phyloP scores from a whole-genome alignment of 2,797 vertebrate species.

The Acanthurus leucopareius region DNA sequence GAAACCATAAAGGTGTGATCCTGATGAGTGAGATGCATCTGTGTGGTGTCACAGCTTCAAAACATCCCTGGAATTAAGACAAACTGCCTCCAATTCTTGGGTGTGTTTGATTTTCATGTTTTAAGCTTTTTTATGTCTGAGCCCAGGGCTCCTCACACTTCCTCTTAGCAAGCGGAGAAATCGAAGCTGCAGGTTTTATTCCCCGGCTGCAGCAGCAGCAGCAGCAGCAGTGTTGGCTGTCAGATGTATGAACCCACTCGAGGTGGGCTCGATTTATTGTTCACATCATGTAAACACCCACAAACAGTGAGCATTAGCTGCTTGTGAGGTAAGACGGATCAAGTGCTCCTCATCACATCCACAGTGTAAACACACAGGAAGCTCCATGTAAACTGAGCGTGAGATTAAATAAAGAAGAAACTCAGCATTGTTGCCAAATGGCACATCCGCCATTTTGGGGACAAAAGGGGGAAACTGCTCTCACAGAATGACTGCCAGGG shows the following conservation, averaged over 20 bases:
- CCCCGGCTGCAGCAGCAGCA: conserved; percentile 12
- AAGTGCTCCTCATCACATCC: conserved; percentile 19
- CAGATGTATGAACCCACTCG: conserved; percentile 16
- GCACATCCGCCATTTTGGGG: conserved; percentile 16
- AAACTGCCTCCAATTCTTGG: not conserved
- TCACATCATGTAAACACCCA: not conserved
- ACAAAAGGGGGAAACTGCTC: conserved; percentile 7
- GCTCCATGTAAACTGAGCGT: conserved; percentile 21
- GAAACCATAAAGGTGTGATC: not conserved
- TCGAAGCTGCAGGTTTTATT: conserved; percentile 48
- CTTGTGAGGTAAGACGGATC: conserved; percentile 14
- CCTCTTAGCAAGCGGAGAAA: conserved; percentile 30
- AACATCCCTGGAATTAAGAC: not conserved
- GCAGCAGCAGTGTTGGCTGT: conserved; percentile 19
- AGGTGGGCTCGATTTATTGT: conserved; percentile 43
- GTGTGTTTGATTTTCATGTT: not conserved
- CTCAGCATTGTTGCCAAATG: not conserved
- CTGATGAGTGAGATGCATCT: too few relatives aligned
- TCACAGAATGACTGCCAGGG: not conserved
- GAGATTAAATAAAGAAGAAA: conserved; percentile 39
- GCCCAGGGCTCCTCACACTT: conserved; percentile 24
- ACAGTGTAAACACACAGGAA: conserved; percentile 27
- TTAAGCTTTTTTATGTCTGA: not conserved
- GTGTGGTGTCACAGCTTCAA: too few relatives aligned
- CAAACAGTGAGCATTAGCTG: not conserved